phyloP scores from a whole-genome alignment of 2,888 invertebrate genomes.

The Ryuthela nishihirai region DNA sequence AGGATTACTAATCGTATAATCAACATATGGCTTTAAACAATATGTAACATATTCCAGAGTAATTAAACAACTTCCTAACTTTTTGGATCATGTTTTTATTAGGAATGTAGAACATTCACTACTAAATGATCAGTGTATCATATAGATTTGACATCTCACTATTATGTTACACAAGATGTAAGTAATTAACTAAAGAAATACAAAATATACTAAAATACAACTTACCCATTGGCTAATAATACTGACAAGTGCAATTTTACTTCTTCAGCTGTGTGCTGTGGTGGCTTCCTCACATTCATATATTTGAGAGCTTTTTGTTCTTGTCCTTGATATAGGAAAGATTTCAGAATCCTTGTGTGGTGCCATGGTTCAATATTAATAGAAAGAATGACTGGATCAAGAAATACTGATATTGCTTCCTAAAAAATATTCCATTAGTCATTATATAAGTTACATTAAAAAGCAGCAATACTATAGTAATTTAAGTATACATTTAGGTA shows the following conservation, averaged over 20 bases:
- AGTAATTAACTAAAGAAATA: too few species aligned
- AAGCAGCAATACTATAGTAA: background rate
- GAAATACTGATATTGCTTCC: slow-evolving; percentile 63
- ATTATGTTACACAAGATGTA: too few species aligned
- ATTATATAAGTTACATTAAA: slow-evolving; percentile 5
- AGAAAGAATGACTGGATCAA: slow-evolving; percentile 60
- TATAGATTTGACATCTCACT: too few species aligned
- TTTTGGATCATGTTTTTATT: too few species aligned
- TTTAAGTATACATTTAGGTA: background rate
- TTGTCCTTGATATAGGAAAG: slow-evolving; percentile 63
- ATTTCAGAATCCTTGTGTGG: slow-evolving; percentile 64
- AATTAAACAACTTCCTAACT: too few species aligned
- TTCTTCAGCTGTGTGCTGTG: slow-evolving; percentile 56
- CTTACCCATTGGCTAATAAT: slow-evolving; percentile 60
- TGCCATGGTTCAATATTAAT: slow-evolving; percentile 67
- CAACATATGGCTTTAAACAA: too few species aligned
- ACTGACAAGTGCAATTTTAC: slow-evolving; percentile 58
- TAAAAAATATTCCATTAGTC: too few species aligned
- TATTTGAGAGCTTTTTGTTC: slow-evolving; percentile 68
- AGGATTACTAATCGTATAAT: too few species aligned
- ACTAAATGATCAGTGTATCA: too few species aligned
- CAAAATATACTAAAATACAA: slow-evolving; percentile 7
- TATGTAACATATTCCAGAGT: too few species aligned
- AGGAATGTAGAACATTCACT: too few species aligned
- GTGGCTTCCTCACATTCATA: slow-evolving; percentile 60